These are phyloP conservation scores for Xestia rhomboidea DNA, from an alignment of 2,888 invertebrate genomes.

Conservation along the genomic window DNA sequence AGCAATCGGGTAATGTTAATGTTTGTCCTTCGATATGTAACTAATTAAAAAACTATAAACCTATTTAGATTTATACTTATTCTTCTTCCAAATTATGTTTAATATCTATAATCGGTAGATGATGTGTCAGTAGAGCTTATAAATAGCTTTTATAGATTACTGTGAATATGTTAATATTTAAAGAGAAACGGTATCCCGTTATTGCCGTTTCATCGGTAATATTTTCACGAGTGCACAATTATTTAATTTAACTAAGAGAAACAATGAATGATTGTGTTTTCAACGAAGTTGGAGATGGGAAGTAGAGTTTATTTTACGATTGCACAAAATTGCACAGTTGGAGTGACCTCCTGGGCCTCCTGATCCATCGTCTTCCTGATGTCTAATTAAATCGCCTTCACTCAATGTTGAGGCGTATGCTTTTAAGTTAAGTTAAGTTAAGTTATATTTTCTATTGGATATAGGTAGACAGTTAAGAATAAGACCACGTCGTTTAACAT, in stretches of 20 bases:
- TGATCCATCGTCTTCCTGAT: constrained; percentile 48
- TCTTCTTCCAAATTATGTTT: constrained; percentile 17
- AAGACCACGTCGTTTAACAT: constrained; percentile 11
- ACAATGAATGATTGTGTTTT: not conserved
- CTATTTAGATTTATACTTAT: not conserved
- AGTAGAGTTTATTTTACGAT: constrained; percentile 19
- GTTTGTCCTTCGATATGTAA: not conserved
- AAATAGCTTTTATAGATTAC: constrained; percentile 26
- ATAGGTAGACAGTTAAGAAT: constrained; percentile 11
- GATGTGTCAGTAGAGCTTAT: constrained; percentile 19
- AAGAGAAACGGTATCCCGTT: no score
- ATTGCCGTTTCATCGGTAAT: not conserved
- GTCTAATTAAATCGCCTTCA: constrained; percentile 7
- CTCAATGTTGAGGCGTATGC: constrained; percentile 14
- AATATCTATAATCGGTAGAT: constrained; percentile 6
- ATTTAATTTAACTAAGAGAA: constrained; percentile 1
- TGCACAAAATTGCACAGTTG: constrained; percentile 41
- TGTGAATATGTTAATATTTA: not conserved
- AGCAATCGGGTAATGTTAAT: constrained; percentile 40
- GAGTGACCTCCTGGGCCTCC: constrained; percentile 37
- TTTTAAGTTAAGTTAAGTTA: constrained; percentile 18
- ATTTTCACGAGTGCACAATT: constrained; percentile 28
- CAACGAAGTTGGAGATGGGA: not conserved
- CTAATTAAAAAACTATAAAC: no score
- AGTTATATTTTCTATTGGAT: constrained; percentile 5